Base-by-base conservation (phyloP, 1,140 invertebrate genomes). In the Bombus superbus region DNA sequence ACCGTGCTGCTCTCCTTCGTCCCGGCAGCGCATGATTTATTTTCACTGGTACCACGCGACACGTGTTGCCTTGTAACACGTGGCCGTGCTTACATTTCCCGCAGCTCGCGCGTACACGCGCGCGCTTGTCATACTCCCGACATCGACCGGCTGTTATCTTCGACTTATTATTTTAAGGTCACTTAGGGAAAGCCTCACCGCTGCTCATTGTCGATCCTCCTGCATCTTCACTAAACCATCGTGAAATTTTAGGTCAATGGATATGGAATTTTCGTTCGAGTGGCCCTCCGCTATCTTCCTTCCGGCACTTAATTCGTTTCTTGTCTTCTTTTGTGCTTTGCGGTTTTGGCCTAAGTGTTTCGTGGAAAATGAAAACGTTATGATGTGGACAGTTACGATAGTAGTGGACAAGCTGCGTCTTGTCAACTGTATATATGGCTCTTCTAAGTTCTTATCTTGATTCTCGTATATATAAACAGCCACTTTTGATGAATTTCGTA, bases 1-100 rank as follows among this genome's bases (percentile, higher is more conserved):
- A 44, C 71, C 71, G 64, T 73, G 86, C 32, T 78, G 28, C 44
- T 44, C 83, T 73, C 74, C 64, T 74, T 76, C 89, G 53, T 72
- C 86, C 66, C 79, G 71, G 71, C 76, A 74, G 77, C 79, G 68
- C 83, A 83, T 89, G 91, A 92, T 92, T 92, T 92, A 92, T 92
- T 92, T 92, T 92, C 88, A 88, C 91, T 92, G 88, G 89, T 89
- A 91, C 85, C 88, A 90, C 89, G 87, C 89, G 90, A 92, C 91
- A 92, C 91, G 91, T 92, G 91, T 92, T 92, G 86, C 88, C 84
- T 73, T 79, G 85, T 88, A 90, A 91, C 90, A 91, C 90, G 90
- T 92, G 90, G 89, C 86, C 76, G 83, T 91, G 89, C 90, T 91
- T 91, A 92, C 87, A 85, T 91, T 92, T 88, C 57, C 42, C 91